Evolutionary conservation across 2,888 invertebrate species (phyloP), one percentile per base, ranked within the genome.

Genomic region (Camptogramma bilineatum): DNA sequence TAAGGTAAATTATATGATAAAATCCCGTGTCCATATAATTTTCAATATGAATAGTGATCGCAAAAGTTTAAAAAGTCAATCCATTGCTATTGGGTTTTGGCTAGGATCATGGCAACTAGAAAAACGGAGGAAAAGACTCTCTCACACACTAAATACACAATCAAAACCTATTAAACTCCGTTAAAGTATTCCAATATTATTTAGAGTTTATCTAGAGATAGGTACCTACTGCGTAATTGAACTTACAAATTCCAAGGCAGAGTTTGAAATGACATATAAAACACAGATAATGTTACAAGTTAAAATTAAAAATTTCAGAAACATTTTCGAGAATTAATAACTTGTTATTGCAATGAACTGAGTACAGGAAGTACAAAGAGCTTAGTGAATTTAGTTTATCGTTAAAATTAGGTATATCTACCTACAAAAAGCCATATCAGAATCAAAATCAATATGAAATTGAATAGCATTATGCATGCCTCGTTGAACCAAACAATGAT

Each of bases 211-310:
- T n/a, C n/a, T n/a, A n/a, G n/a, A 21, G 21, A 28, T 28, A 28
- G 28, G 28, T 28, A n/a, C n/a, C n/a, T 34, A 3, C 34, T 16
- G 4, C 2, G 4, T 44, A 44, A 44, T 2, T 44, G 1, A 17
- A 65, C 66, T 66, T 66, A 66, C 66, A 52, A 51, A 66, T 53
- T 66, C 56, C 21, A 66, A 31, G 3, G 51, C 58, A 7, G 62
- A 54, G 13, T 58, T 58, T 13, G 54, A 58, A 19, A 54, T 31
- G n/a, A 17, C 54, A n/a, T 59, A 48, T 34, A 52, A 10, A 24
- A 56, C 56, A 57, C 51, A 54, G 3, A 62, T 21, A 28, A 51
- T 19, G 4, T 51, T 39, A 10, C 42, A 52, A 19, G 24, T 52
- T 17, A 66, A 56, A 55, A 63, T n/a, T 34, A 62, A 31, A 5